Evolutionary conservation across 2,888 invertebrate species (phyloP).

Genomic region (Carpatolechia fugitivella): DNA sequence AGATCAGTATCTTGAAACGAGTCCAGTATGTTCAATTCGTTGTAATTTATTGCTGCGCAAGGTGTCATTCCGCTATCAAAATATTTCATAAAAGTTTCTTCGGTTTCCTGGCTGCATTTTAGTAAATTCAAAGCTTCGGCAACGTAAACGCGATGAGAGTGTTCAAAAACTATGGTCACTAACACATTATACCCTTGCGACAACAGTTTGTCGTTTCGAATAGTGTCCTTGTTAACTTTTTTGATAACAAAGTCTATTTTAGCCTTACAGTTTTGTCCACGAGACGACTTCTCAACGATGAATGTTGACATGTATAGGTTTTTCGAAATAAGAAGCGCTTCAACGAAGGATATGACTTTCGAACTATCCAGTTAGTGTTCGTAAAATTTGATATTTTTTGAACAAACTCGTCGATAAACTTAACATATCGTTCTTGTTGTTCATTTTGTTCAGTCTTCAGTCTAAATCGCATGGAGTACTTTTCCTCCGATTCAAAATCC

Average conservation of each 20-base stretch:
- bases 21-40: too few relatives aligned
- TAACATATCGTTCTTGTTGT: constrained; percentile 13
- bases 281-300: neutral
- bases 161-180: constrained; percentile 6
- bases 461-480: constrained; percentile 9
- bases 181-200: neutral
- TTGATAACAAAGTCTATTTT: constrained; percentile 3
- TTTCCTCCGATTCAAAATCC: constrained; percentile 17
- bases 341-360: constrained; percentile 7
- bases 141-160: too few relatives aligned
- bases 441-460: constrained; percentile 12
- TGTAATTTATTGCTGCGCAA: too few relatives aligned
- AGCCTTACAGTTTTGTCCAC: neutral
- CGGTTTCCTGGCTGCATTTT: too few relatives aligned
- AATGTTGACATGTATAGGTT: constrained; percentile 10
- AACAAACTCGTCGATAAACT: constrained; percentile 7
- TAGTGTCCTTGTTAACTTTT: constrained; percentile 10
- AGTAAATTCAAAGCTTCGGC: too few relatives aligned
- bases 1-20: too few relatives aligned
- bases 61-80: too few relatives aligned
- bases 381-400: constrained; percentile 5
- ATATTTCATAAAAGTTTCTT: too few relatives aligned
- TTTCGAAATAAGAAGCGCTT: constrained; percentile 6
- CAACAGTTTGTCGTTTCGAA: neutral
- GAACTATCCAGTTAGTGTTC: constrained; percentile 12